Base-by-base conservation (phyloP, 2,797 vertebrate species). In the Champsocephalus esox region DNA sequence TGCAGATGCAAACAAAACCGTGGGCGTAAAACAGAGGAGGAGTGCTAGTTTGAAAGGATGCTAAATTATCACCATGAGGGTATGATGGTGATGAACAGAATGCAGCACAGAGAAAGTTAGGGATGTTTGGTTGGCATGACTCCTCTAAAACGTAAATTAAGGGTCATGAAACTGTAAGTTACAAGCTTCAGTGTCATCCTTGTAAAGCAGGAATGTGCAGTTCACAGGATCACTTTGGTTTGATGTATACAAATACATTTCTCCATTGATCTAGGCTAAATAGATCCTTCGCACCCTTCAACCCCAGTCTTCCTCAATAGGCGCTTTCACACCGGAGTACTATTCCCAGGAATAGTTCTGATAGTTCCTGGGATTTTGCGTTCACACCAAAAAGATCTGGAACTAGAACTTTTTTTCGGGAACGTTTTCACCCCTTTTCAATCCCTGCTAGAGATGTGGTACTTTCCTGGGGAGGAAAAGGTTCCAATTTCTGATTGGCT, bases 1-100 rank as follows among this genome's bases (percentile, higher is more conserved):
- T 43, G 65, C 59, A 77, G 82, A 85, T 82, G 75, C 81, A 79
- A 78, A 85, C 79, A 84, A 82, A 87, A 83, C 75, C 75, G 85
- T 83, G 83, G 84, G 84, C 2, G 80, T 85, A 60, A 79, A 87
- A 74, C 46, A 70, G 70, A 73, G 66, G 79, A 87, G 77, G 69
- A 78, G 78, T 75, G 69, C 51, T 62, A 46, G 73, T 74, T 76
- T 65, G 59, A 80, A 81, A 72, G 80, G 57, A 83, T 82, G 70
- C 59, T 81, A 64, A 85, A 80, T 85, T 55, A 84, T 85, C 69
- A 80, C 55, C 58, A 77, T 73, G 73, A 76, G 61, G 11, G 54
- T 60, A 32, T 72, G 80, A 79, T 83, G 63, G 54, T 70, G 75
- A 77, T 83, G 66, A 80, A 71, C 46, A 56, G 14, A 81, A 88